Evolutionary conservation across 2,888 invertebrate species (phyloP), one percentile per base, ranked within the genome.

Genomic region (Cephus sareptanus): DNA sequence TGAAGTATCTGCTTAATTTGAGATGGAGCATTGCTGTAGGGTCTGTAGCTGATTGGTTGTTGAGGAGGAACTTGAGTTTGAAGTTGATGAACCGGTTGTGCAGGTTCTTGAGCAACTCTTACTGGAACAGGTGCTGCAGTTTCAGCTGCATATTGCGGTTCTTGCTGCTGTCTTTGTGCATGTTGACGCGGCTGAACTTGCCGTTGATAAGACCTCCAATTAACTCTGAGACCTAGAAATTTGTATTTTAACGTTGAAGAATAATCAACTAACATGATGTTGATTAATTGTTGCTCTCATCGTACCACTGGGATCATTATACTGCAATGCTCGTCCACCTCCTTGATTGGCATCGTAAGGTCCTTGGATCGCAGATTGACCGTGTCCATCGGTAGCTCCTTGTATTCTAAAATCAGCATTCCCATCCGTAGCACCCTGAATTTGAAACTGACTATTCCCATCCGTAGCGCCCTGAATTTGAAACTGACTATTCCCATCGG

Each of bases 221-320:
- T 90, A 4, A 91, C 88, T 73, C 86, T 87, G 11, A 88, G 82
- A 73, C 91, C 91, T 91, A 77, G 0, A 40, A 4, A 40, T 40
- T 0, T 15, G 1, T 40, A 40, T 40, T 40, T 15, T 40, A 40
- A 40, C 40, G 15, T 40, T 40, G 40, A 40, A 40, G 4, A 40
- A 15, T 15, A 15, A 15, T 6, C 15, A 40, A 40, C 15, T 40
- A 15, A 1, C 1, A 15, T 40, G 1, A 40, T 4, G 15, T 40
- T 40, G 40, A 15, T 15, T 0, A 40, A 1, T 15, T 40, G 6
- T 15, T 40, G 6, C 15, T 40, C 15, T 15, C 15, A 11, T 33
- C 79, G 79, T 83, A 90, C 91, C 90, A 81, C 86, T 89, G 30
- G 90, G 89, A 81, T 91, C 90, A 79, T 87, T 84, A 80, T 91